Evolutionary conservation across 2,113 vertebrate species (phyloP).

Genomic region (Colistium nudipinnis): DNA sequence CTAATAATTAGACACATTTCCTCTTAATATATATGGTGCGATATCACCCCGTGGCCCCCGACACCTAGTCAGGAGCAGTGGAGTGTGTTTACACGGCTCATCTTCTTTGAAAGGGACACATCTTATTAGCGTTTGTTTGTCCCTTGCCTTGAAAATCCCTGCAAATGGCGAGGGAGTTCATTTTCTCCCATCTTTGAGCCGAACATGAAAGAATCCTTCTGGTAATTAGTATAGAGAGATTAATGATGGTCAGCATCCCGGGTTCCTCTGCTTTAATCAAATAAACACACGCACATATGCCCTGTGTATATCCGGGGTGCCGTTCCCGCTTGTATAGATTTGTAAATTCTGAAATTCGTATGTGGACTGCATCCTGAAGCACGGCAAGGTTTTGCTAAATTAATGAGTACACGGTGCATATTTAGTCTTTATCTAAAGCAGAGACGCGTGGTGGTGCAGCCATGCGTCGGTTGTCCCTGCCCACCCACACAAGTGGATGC

Average conservation of each 20-base stretch:
- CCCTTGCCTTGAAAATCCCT: conserved; percentile 75
- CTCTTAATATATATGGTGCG: conserved; percentile 50
- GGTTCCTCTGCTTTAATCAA: conserved; percentile 65
- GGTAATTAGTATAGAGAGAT: conserved; percentile 81
- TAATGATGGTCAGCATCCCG: conserved; percentile 78
- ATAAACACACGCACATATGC: conserved; percentile 61
- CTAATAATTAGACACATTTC: conserved; percentile 57
- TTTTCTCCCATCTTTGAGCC: conserved; percentile 78
- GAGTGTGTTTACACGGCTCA: conserved; percentile 67
- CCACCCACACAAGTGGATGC: not conserved
- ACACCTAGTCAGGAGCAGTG: conserved; percentile 47
- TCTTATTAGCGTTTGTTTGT: conserved; percentile 83
- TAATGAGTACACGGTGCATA: conserved; percentile 68
- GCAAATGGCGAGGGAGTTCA: conserved; percentile 83
- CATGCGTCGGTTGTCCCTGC: not conserved
- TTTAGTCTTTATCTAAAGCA: conserved; percentile 56
- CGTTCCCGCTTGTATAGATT: conserved; percentile 58
- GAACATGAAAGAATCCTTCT: conserved; percentile 79
- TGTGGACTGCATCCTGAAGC: conserved; percentile 35
- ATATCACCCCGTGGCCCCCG: conserved; percentile 48
- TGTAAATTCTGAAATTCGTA: conserved; percentile 55
- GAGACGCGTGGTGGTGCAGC: conserved; percentile 4
- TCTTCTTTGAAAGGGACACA: conserved; percentile 75
- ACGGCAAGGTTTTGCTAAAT: conserved; percentile 61
- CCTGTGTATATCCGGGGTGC: conserved; percentile 22